These are phyloP conservation scores for Prietella phreatophila DNA, from an alignment of 2,113 vertebrate species.

Conservation along the genomic window DNA sequence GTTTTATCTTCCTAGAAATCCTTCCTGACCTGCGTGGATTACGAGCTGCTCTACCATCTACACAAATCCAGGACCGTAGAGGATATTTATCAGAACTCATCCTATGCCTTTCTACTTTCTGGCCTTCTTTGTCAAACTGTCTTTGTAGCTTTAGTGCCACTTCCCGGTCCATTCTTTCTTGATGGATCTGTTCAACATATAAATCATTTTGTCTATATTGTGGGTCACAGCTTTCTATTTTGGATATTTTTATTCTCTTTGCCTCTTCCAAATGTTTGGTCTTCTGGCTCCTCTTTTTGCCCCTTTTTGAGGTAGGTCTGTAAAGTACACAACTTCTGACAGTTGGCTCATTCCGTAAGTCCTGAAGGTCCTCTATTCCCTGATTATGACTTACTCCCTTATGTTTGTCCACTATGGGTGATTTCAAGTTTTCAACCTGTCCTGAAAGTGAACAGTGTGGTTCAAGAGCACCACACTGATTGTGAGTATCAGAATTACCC, in stretches of 20 bases:
- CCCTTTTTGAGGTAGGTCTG: slow-evolving; percentile 72
- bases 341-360: slow-evolving; percentile 57
- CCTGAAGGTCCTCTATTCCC: slow-evolving; percentile 49
- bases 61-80: slow-evolving; percentile 82
- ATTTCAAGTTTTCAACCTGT: slow-evolving; percentile 50
- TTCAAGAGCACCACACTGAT: slow-evolving; percentile 13
- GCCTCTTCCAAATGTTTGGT: slow-evolving; percentile 86
- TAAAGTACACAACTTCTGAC: slow-evolving; percentile 50
- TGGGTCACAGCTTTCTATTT: slow-evolving; percentile 44
- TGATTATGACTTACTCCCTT: slow-evolving; percentile 53
- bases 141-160: slow-evolving; percentile 84
- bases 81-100: slow-evolving; percentile 79
- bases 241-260: slow-evolving; percentile 72
- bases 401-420: slow-evolving; percentile 51
- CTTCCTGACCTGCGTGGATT: slow-evolving; percentile 68
- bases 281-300: slow-evolving; percentile 86
- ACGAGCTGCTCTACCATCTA: slow-evolving; percentile 61
- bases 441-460: slow-evolving; percentile 31
- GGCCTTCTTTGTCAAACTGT: slow-evolving; percentile 80
- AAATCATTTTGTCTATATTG: slow-evolving; percentile 51
- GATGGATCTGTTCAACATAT: slow-evolving; percentile 71
- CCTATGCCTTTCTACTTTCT: slow-evolving; percentile 69
- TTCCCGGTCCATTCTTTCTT: slow-evolving; percentile 80
- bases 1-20: slow-evolving; percentile 62
- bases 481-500: slow-evolving; percentile 34